Base-by-base conservation (phyloP, 2,797 vertebrate species). In the Molothrus aeneus region DNA sequence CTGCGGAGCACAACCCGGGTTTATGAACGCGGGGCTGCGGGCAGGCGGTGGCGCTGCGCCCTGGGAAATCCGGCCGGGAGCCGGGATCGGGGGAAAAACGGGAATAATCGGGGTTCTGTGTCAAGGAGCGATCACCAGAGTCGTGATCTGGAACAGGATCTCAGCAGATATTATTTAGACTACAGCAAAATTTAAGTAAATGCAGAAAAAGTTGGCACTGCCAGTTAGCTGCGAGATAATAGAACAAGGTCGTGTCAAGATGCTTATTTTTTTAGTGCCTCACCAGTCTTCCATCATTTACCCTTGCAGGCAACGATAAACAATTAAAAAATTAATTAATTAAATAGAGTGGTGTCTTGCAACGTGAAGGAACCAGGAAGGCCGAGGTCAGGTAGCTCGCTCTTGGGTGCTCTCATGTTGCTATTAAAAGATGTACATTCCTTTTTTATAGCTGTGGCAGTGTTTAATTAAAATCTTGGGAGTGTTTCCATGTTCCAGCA, bases 1-100 rank as follows among this genome's bases (percentile, higher is more conserved):
- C 53, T 36, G 20, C 2, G 71, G 22, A 38, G 32, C 36, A 8
- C 17, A 28, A 0, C 0, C 6, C 18, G 1, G 16, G 1, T 7
- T 0, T 0, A 0, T 8, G 13, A 8, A 22, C 7, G 20, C 47
- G 1, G 63, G 25, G 70, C 17, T 29, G 31, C 1, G 34, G 36
- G 88, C 80, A 32, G 86, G 47, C 57, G 96, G 92, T 82, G 96
- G 92, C 91, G 94, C 95, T 94, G 89, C 68, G 25, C 38, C 80
- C 90, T 16, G 93, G 73, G 53, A 89, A 88, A 96, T 83, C 6
- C 72, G 6, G 45, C 40, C 8, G 6, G 3, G 11, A 2, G 7
- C 22, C 5, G 7, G 13, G 8, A 7, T 2, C 31, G 16, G 24
- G 4, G 13, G 1, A 1, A 7, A 10, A 57, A 4, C 42, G 10